Evolutionary conservation across 2,797 vertebrate genomes (phyloP), one percentile per base, ranked within the genome.

Genomic region (Paguma larvata): DNA sequence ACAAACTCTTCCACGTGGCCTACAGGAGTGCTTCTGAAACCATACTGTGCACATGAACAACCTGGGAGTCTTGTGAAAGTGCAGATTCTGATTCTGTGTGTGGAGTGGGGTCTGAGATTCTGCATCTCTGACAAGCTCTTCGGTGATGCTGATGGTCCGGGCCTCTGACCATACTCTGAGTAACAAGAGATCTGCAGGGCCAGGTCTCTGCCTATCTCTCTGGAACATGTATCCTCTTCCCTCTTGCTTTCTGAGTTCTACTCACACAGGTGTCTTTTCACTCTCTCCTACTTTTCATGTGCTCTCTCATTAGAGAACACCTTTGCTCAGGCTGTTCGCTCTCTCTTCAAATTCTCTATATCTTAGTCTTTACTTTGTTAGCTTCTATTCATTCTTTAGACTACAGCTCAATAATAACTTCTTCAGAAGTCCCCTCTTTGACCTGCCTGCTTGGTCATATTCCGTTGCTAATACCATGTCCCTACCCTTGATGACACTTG

Each of bases 321-420:
- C 19, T 65, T 19, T 84, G 34, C 34, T 84, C 23, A 65, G 9
- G 38, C 19, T 63, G 5, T 85, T 70, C 13, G 30, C 48, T 68
- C 48, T 67, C 6, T 59, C 56, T 90, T 70, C 32, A 82, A 86
- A 82, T 32, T 41, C 15, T 72, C 63, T 72, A 46, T 23, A 79
- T 12, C 59, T 25, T 25, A 21, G 23, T 38, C 46, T 92, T 91
- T 34, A 84, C 8, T 51, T 62, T 46, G 18, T 67, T 67, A 89
- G 91, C 30, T 83, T 93, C 34, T 83, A 32, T 4, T 87, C n/a
- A 87, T 78, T 83, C 51, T 77, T 95, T 41, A 82, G 21, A 70
- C 15, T 48, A 86, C 3, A 90, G 67, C 41, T 63, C 56, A 82
- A 48, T 0, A 90, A 51, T 34, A 77, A 51, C 34, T 62, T 75